Conservation (phyloP, 2,113 vertebrate genomes). For the Podarcis cretensis region DNA sequence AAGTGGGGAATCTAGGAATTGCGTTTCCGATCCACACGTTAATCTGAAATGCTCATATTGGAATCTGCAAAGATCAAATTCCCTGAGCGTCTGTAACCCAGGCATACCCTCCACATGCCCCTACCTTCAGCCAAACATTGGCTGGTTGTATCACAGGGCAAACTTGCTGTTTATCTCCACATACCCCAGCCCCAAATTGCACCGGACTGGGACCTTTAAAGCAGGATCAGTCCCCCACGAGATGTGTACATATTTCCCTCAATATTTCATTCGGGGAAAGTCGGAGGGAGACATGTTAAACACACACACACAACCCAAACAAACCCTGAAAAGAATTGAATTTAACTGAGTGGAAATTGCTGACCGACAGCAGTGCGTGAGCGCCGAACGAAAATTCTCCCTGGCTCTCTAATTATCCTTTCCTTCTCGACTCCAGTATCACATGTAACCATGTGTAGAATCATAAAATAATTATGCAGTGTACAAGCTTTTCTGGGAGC, state of each 20-base stretch:
- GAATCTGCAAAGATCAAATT: background rate
- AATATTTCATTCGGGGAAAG: constrained; percentile 39
- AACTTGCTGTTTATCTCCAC: constrained; percentile 2
- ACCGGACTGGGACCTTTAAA: constrained; percentile 23
- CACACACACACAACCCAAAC: background rate
- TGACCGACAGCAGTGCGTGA: constrained; percentile 77
- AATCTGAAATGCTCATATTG: background rate
- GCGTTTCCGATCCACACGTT: background rate
- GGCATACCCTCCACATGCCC: background rate
- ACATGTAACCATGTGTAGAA: constrained; percentile 92
- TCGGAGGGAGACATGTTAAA: constrained; percentile 66
- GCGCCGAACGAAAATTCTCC: constrained; percentile 79
- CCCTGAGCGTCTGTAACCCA: background rate
- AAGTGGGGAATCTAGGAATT: background rate
- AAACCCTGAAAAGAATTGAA: constrained; percentile 76
- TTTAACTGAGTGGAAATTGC: constrained; percentile 79
- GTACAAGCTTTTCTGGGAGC: constrained; percentile 90
- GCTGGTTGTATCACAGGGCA: constrained; percentile 48
- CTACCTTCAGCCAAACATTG: constrained; percentile 58
- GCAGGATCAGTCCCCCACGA: constrained; percentile 57
- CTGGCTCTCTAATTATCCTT: constrained; percentile 86
- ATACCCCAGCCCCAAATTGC: background rate
- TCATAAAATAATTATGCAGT: constrained; percentile 92
- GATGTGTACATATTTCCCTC: constrained; percentile 52
- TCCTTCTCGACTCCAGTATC: constrained; percentile 87